Evolutionary conservation across 30 jellyfish, hydroid and myxozoan genomes (phyloP).

Genomic region (Cassiopea xamachana): DNA sequence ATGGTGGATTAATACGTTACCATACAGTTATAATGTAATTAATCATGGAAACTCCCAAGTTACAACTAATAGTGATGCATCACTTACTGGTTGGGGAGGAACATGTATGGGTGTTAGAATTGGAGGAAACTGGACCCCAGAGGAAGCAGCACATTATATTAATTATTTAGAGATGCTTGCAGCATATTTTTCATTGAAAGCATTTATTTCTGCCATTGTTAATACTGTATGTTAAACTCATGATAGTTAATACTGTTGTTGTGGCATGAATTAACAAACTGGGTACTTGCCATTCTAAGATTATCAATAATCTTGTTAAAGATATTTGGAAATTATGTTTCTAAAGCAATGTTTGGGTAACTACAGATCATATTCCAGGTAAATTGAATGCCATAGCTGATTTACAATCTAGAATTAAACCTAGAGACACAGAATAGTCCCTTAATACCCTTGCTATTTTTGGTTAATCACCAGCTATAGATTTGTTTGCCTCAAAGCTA

Average conservation of each 20-base stretch:
- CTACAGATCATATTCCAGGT: slow-evolving; percentile 66
- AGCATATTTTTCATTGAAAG: slow-evolving; percentile 7
- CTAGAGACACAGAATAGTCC: slow-evolving; percentile 57
- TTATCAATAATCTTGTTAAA: slow-evolving; percentile 10
- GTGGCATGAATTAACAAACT: slow-evolving; percentile 58
- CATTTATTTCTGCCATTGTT: background rate
- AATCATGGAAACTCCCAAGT: slow-evolving; percentile 19
- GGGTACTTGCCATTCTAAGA: slow-evolving; percentile 56
- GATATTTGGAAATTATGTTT: slow-evolving; percentile 37
- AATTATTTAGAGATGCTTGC: slow-evolving; percentile 8
- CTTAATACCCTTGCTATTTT: slow-evolving; percentile 8
- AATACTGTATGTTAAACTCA: slow-evolving; percentile 50
- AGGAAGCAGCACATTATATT: slow-evolving; percentile 48
- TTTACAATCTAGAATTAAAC: slow-evolving; percentile 17
- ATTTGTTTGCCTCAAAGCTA: slow-evolving; percentile 12
- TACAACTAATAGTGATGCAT: slow-evolving; percentile 66
- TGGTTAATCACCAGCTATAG: slow-evolving; percentile 24
- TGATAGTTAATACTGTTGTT: slow-evolving; percentile 73
- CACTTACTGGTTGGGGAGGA: slow-evolving; percentile 66
- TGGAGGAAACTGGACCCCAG: slow-evolving; percentile 65
- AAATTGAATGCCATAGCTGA: slow-evolving; percentile 10
- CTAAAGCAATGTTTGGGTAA: slow-evolving; percentile 46
- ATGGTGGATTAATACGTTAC: slow-evolving; percentile 54
- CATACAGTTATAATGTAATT: background rate
- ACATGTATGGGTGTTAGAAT: slow-evolving; percentile 6